Conservation (phyloP, 2,797 vertebrate genomes). For the Furcifer pardalis region DNA sequence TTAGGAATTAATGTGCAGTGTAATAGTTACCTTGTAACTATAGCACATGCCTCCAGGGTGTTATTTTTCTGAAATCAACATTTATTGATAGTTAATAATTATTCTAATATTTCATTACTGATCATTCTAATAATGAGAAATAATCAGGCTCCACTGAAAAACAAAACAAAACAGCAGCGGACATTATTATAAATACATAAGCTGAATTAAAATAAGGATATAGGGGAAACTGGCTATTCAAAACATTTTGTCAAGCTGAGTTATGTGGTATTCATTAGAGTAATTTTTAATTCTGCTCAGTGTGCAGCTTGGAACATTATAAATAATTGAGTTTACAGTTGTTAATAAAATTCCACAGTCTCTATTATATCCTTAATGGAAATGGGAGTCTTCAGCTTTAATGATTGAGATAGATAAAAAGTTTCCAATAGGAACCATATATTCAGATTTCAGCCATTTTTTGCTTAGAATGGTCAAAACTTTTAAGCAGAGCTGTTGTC, state of each 20-base stretch:
- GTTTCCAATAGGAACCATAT: neutral
- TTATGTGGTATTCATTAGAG: neutral
- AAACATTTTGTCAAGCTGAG: slow-evolving; percentile 31
- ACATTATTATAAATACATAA: neutral
- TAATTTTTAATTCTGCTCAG: slow-evolving; percentile 27
- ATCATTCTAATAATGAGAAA: neutral
- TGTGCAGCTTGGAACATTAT: slow-evolving; percentile 16
- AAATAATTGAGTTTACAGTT: neutral
- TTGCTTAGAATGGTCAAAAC: neutral
- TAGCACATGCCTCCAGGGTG: neutral
- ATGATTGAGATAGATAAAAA: neutral
- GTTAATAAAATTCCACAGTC: slow-evolving; percentile 4
- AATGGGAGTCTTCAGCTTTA: slow-evolving; percentile 13
- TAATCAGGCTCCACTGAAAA: neutral
- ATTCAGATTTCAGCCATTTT: neutral
- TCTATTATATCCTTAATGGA: slow-evolving; percentile 7
- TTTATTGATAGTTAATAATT: neutral
- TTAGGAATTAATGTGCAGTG: neutral
- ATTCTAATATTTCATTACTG: neutral
- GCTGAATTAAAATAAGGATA: slow-evolving; percentile 38
- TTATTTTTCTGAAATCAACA: neutral
- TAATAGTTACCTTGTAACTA: neutral
- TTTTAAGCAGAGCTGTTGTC: neutral
- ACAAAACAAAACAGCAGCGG: neutral
- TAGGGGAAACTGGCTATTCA: slow-evolving; percentile 15